Evolutionary conservation across 2,113 vertebrate species (phyloP), one percentile per base, ranked within the genome.

Genomic region (Heliornis fulica): DNA sequence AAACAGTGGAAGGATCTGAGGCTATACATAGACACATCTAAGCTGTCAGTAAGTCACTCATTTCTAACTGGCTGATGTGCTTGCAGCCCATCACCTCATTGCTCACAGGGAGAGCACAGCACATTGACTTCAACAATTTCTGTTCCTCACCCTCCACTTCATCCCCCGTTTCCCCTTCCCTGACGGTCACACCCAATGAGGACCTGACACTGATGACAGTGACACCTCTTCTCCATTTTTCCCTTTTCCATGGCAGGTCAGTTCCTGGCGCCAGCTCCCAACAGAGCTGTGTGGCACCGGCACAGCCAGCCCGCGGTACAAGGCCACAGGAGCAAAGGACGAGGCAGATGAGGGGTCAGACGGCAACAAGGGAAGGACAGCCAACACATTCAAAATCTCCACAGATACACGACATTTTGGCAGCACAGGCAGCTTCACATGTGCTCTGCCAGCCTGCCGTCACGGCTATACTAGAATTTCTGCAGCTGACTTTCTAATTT

Each of bases 11-110:
- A 68, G 26, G 40, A 18, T 34, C 53, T 53, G 53, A 68, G 77
- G 68, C 22, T 38, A 20, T 7, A 15, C 57, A 20, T 17, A 64
- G 48, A 53, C 63, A 38, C 0, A 0, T 8, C 46, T 57, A 76
- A 63, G 31, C 29, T 0, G 0, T 36, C 45, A 43, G 32, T 34
- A 41, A 56, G 29, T 23, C 4, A 2, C 19, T 26, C 16, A 50
- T 23, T 50, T n/a, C 3, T 20, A 46, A 36, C 22, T 17, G 38
- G 36, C 31, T 56, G 45, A 38, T 7, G 13, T 25, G 57, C 43
- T 59, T 28, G 48, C 57, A 46, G 38, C 74, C 51, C 70, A 46
- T 1, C 0, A 1, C 28, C 22, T 57, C 18, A 6, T 17, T 0
- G 0, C 57, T 41, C 28, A 36, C 34, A 65, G 51, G 0, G 5